phyloP scores from a whole-genome alignment of 1,140 invertebrate species.

The Hetaerina americana region DNA sequence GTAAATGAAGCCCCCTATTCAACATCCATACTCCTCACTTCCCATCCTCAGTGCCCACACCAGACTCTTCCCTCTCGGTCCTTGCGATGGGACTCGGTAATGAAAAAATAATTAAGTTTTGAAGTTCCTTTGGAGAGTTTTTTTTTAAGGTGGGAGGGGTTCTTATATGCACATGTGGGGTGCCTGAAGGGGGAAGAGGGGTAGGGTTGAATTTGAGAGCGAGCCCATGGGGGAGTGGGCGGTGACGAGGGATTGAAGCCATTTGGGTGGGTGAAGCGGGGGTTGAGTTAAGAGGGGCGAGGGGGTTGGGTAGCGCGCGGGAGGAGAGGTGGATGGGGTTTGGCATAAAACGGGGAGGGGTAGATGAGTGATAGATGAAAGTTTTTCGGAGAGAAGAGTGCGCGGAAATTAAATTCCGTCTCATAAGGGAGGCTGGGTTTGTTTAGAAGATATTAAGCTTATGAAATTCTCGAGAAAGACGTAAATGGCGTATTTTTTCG shows the following conservation, averaged over 20 bases:
- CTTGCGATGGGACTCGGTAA: background rate
- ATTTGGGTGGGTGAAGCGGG: background rate
- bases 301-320: background rate
- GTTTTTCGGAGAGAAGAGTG: background rate
- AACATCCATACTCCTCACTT: no score
- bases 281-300: background rate
- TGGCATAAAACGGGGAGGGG: no score
- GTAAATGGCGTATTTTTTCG: no score
- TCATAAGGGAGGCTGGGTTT: background rate
- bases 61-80: background rate
- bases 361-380: background rate
- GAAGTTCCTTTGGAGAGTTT: background rate
- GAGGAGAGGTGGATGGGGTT: no score
- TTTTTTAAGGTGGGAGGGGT: background rate
- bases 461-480: no score
- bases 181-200: no score
- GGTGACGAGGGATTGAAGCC: background rate
- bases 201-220: no score
- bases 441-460: background rate
- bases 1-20: no score
- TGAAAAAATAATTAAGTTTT: slow-evolving; percentile 1
- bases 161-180: no score
- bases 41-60: background rate
- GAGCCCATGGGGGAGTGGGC: no score
- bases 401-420: background rate